Evolutionary conservation across 1,140 invertebrate genomes (phyloP).

Genomic region (Ylistrum balloti): DNA sequence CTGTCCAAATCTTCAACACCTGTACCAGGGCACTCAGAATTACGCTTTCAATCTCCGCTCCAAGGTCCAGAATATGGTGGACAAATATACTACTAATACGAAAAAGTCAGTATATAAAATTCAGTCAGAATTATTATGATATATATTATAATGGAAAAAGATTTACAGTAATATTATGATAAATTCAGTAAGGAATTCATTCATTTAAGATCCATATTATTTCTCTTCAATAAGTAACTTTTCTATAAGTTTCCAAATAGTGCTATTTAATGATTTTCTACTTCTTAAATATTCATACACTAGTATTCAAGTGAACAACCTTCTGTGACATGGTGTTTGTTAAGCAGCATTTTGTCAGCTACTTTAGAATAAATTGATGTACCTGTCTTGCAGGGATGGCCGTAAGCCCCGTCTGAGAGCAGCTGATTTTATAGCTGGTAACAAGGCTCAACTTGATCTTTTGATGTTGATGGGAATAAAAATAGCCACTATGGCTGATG

Average conservation of each 20-base stretch:
- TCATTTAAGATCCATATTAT: too few relatives aligned
- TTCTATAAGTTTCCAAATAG: too few relatives aligned
- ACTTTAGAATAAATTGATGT: slow-evolving; percentile 46
- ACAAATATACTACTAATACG: slow-evolving; percentile 81
- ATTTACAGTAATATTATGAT: background rate
- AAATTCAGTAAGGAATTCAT: background rate
- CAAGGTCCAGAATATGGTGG: slow-evolving; percentile 91
- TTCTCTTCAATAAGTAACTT: too few relatives aligned
- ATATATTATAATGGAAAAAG: too few relatives aligned
- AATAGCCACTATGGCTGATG: slow-evolving; percentile 93
- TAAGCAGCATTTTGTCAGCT: slow-evolving; percentile 42
- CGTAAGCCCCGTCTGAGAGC: slow-evolving; percentile 79
- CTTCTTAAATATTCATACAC: too few relatives aligned
- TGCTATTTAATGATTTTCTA: too few relatives aligned
- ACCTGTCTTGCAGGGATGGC: slow-evolving; percentile 45
- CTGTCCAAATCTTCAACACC: slow-evolving; percentile 92
- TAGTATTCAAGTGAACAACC: too few relatives aligned
- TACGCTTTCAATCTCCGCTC: slow-evolving; percentile 81
- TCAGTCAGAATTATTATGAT: background rate
- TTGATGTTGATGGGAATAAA: slow-evolving; percentile 97
- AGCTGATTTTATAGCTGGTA: slow-evolving; percentile 88
- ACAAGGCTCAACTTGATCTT: slow-evolving; percentile 94
- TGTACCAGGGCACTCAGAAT: slow-evolving; percentile 88
- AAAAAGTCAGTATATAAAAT: background rate
- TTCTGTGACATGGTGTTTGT: background rate